Base-by-base conservation (phyloP, 2,113 vertebrate species). In the Gambusia affinis region DNA sequence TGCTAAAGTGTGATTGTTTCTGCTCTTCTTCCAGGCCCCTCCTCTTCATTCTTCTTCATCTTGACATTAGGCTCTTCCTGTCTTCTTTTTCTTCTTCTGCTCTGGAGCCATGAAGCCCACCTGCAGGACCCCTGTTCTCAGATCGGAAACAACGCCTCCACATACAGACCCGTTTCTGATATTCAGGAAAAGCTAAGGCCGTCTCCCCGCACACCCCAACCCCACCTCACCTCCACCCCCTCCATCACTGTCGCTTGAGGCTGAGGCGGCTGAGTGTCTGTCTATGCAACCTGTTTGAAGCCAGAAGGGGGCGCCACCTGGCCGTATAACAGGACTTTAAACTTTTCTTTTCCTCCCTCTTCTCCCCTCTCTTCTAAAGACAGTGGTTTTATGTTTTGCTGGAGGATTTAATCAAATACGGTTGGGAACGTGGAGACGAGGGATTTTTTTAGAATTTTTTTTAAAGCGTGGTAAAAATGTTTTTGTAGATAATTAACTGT, bases 231-330 rank as follows among this genome's bases (percentile, higher is more conserved):
- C 70, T 93, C 95, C 54, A 70, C 64, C 12, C 72, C 67, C 61
- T 62, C 81, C 73, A 69, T 61, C 74, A 95, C 96, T 96, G 96
- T 96, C 97, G 96, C 97, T 79, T 85, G 89, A 91, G 87, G 86
- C 82, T 70, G 74, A 86, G 85, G 87, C 77, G 84, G 79, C 88
- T 63, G 73, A 86, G 82, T 69, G 96, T 97, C 92, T 95, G 96
- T 99, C 98, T 99, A 99, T 99, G 98, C 98, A 99, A 99, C 96
- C 97, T 97, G 96, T 96, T 82, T 94, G 95, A 96, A 96, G 95
- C 93, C 93, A 94, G 87, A 92, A 85, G 93, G 93, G 92, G 95
- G 95, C 93, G 73, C 85, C 83, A 83, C 78, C 69, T 60, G 87
- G 88, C 86, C 82, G 70, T 17, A 81, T 74, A 76, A 73, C 89